A percentile compares a stretch with the other conserved stretches of the same genome.
These are phyloP conservation scores for Argynnis bischoffii DNA, from an alignment of 2,888 invertebrate species.

Conservation along the genomic window DNA sequence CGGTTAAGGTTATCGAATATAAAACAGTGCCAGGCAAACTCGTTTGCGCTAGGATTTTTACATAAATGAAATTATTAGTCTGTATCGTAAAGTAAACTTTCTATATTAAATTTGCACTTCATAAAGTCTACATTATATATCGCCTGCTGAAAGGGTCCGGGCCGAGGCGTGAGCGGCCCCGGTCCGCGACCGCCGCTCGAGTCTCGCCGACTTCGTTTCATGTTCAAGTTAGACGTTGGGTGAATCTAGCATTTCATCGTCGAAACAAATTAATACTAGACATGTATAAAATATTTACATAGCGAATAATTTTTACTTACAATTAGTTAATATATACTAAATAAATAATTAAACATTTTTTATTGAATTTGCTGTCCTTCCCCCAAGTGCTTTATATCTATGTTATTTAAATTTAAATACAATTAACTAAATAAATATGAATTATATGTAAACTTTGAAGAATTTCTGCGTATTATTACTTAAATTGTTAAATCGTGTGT, in stretches of 20 bases:
- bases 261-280: conserved; percentile 78
- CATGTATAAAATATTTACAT: conserved; percentile 82
- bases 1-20: conserved; percentile 76
- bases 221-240: conserved; percentile 72
- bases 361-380: conserved; percentile 84
- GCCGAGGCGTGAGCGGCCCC: conserved; percentile 23
- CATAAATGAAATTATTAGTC: conserved; percentile 79
- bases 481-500: conserved; percentile 74
- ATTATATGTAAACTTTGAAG: conserved; percentile 78
- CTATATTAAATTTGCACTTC: conserved; percentile 79
- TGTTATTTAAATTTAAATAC: conserved; percentile 82
- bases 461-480: conserved; percentile 75
- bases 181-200: conserved; percentile 24
- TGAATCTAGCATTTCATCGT: conserved; percentile 77
- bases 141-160: conserved; percentile 57
- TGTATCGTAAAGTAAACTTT: conserved; percentile 78
- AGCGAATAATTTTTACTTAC: conserved; percentile 81
- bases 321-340: conserved; percentile 76
- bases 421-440: conserved; percentile 77
- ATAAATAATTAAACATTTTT: conserved; percentile 80
- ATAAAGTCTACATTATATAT: conserved; percentile 70
- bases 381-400: conserved; percentile 83
- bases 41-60: conserved; percentile 81
- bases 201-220: conserved; percentile 61
- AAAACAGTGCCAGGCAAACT: conserved; percentile 79